Base-by-base conservation (phyloP, 2,113 vertebrate species). In the Otocyon megalotis region DNA sequence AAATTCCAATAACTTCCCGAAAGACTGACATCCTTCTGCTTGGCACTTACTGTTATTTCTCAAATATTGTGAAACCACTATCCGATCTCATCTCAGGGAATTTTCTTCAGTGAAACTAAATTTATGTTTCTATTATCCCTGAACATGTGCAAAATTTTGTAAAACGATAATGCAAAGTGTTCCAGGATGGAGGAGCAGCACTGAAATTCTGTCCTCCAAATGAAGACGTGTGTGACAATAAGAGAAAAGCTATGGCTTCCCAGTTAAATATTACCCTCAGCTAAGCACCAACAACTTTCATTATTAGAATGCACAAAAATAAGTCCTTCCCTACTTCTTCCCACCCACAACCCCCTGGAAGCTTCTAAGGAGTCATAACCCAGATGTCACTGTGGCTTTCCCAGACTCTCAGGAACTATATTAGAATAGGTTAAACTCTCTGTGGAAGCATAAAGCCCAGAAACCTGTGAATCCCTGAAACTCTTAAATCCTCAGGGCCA, bases 1-100 rank as follows among this genome's bases (percentile, higher is more conserved):
- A 96, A 95, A 81, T 93, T n/a, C 67, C 74, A 30, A 6, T 85
- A 96, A 60, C 84, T 89, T 92, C 90, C 63, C 63, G n/a, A 96
- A 96, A 98, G 76, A 48, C 74, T 77, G 90, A 79, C 56, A 69
- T 35, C 37, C 69, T 94, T 96, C 94, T 96, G 10, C 43, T 71
- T 63, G 86, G 37, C 37, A 65, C 65, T 97, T 98, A 50, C 6
- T 81, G 65, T 24, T 43, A 89, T 72, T 97, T 96, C 85, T 92
- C 83, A 89, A 94, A 32, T 58, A 63, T 83, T 88, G 5, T 92
- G 84, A 71, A 96, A 50, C 3, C 58, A 35, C 54, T 62, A 60
- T 65, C 32, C 13, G 26, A 50, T 19, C 56, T 53, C 62, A 95
- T 74, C 14, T 80, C 30, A 54, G 35, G 50, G 80, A 96, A 88